Evolutionary conservation across 2,113 vertebrate genomes (phyloP).

Genomic region (Microtus richardsoni): DNA sequence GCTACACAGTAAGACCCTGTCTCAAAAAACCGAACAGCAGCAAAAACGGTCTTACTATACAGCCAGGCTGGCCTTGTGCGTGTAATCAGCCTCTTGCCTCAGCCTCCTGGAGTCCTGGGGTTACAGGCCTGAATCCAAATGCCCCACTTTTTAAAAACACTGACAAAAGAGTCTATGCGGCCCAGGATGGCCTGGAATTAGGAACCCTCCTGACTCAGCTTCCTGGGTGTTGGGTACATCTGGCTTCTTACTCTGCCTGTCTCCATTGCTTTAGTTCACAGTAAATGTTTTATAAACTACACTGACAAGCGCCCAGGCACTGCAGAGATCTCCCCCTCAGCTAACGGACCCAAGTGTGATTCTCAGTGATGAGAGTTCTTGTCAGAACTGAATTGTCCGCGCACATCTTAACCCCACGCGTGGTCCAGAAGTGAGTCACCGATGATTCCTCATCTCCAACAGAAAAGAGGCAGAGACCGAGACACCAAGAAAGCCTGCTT

Average conservation of each 20-base stretch:
- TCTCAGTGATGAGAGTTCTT: not conserved
- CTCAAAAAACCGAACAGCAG: too few relatives aligned
- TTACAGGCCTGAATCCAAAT: not conserved
- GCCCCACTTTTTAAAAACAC: not conserved
- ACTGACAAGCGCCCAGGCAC: not conserved
- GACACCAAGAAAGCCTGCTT: conserved; percentile 80
- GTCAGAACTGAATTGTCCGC: not conserved
- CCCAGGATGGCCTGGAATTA: not conserved
- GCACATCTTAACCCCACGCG: too few relatives aligned
- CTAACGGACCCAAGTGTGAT: not conserved
- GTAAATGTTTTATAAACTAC: conserved; percentile 22
- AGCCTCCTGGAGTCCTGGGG: not conserved
- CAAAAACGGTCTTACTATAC: not conserved
- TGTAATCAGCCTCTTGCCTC: not conserved
- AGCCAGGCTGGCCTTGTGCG: too few relatives aligned
- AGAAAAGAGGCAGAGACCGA: conserved; percentile 54
- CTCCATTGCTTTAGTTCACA: not conserved
- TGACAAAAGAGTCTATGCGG: not conserved
- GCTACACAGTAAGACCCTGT: too few relatives aligned
- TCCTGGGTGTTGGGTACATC: not conserved
- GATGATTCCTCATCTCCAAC: not conserved
- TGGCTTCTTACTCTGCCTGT: not conserved
- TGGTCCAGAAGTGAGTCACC: not conserved
- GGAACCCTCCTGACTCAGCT: not conserved
- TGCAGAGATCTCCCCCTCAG: not conserved